Evolutionary conservation across 1,140 invertebrate genomes (phyloP).

Genomic region (Drosophila pachea): DNA sequence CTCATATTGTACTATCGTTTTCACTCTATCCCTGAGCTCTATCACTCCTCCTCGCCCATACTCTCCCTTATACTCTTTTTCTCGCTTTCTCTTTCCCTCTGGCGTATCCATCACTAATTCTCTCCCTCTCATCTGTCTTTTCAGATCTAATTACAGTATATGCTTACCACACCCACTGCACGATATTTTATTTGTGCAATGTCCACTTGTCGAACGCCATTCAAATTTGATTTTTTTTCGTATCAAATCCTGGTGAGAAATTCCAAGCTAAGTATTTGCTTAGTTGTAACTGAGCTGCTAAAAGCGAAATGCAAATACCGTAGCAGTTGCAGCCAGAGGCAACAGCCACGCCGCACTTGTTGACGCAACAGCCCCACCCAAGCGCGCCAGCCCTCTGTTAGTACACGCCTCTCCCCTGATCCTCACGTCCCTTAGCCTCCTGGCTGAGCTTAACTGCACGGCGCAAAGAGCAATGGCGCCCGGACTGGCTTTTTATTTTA

Average conservation of each 20-base stretch:
- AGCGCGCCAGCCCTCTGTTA: background rate
- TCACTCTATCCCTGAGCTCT: too few relatives aligned
- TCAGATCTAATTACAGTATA: too few relatives aligned
- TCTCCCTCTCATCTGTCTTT: too few relatives aligned
- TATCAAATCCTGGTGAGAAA: background rate
- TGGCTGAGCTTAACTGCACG: slow-evolving; percentile 10
- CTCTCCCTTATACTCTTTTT: too few relatives aligned
- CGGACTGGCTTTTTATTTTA: slow-evolving; percentile 63
- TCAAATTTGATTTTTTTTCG: slow-evolving; percentile 1
- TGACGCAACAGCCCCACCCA: slow-evolving; percentile 20
- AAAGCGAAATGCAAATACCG: slow-evolving; percentile 16
- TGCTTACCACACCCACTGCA: too few relatives aligned
- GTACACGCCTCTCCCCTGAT: background rate
- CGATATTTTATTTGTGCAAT: too few relatives aligned
- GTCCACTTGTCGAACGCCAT: background rate
- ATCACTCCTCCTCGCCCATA: too few relatives aligned
- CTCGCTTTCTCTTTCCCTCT: too few relatives aligned
- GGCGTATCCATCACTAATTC: too few relatives aligned
- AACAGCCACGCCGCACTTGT: slow-evolving; percentile 43
- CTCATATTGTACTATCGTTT: too few relatives aligned
- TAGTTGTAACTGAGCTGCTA: slow-evolving; percentile 5
- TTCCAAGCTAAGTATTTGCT: slow-evolving; percentile 13
- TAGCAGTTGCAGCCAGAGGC: slow-evolving; percentile 21
- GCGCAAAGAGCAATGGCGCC: slow-evolving; percentile 10
- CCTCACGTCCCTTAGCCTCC: background rate